These are phyloP conservation scores for Pseudochirops corinnae DNA, from an alignment of 2,797 vertebrate genomes.

Conservation along the genomic window DNA sequence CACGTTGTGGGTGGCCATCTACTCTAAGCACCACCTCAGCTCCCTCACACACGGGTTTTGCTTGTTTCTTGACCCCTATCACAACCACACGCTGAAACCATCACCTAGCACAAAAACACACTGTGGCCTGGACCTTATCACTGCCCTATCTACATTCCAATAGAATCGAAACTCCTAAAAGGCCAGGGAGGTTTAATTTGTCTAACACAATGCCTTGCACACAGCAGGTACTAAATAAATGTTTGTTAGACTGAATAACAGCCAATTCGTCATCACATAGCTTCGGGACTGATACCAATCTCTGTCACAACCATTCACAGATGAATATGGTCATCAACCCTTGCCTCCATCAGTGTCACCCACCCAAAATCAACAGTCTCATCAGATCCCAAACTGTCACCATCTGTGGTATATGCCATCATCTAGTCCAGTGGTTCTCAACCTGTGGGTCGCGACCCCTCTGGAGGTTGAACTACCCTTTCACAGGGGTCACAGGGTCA, in stretches of 20 bases:
- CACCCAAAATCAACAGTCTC: not conserved
- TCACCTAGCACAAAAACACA: not conserved
- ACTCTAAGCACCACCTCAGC: not conserved
- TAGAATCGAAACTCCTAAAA: not conserved
- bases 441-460: no score
- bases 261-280: not conserved
- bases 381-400: not conserved
- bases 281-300: not conserved
- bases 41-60: not conserved
- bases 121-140: not conserved
- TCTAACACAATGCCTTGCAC: not conserved
- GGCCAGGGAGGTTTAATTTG: not conserved
- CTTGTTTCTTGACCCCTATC: not conserved
- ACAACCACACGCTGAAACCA: not conserved
- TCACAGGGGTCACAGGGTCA: no score
- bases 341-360: not conserved
- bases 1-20: not conserved
- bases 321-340: not conserved
- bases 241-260: not conserved
- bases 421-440: no score
- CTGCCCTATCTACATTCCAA: not conserved
- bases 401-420: not conserved
- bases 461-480: no score
- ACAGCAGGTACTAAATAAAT: not conserved
- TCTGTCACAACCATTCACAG: not conserved